A percentile compares a stretch with the other conserved stretches of the same genome.
These are phyloP conservation scores for Merodon equestris DNA, from an alignment of 2,888 invertebrate genomes.

Conservation along the genomic window DNA sequence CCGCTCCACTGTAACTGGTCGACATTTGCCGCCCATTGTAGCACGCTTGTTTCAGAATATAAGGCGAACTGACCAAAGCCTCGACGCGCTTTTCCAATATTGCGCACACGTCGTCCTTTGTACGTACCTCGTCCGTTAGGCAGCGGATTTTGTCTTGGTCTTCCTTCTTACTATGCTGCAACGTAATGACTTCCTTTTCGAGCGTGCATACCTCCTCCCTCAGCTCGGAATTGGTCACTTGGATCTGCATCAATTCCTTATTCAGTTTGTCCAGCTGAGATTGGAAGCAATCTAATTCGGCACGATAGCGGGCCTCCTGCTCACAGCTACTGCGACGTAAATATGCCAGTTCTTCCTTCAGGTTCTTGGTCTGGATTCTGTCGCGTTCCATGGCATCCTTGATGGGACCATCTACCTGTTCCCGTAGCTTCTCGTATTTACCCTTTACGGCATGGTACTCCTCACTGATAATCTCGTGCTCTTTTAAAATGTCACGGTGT, in stretches of 20 bases:
- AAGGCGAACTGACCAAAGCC: slow-evolving; percentile 70
- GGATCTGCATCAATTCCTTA: slow-evolving; percentile 83
- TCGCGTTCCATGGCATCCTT: slow-evolving; percentile 75
- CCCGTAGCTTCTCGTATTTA: slow-evolving; percentile 80
- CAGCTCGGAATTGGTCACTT: slow-evolving; percentile 84
- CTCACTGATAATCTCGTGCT: slow-evolving; percentile 79
- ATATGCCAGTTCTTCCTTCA: slow-evolving; percentile 80
- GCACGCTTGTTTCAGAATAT: slow-evolving; percentile 15
- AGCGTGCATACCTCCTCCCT: slow-evolving; percentile 85
- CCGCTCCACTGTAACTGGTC: slow-evolving; percentile 37
- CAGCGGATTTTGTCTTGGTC: slow-evolving; percentile 81
- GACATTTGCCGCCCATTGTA: slow-evolving; percentile 15
- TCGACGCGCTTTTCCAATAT: slow-evolving; percentile 73
- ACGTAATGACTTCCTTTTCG: slow-evolving; percentile 81
- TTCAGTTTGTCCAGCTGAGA: slow-evolving; percentile 80
- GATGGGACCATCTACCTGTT: slow-evolving; percentile 78
- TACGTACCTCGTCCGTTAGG: slow-evolving; percentile 81
- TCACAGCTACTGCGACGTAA: slow-evolving; percentile 80
- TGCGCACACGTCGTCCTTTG: slow-evolving; percentile 75
- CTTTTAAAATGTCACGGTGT: slow-evolving; percentile 79
- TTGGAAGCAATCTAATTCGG: slow-evolving; percentile 80
- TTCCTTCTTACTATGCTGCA: slow-evolving; percentile 81
- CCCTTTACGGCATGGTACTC: slow-evolving; percentile 80
- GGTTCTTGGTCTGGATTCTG: slow-evolving; percentile 72
- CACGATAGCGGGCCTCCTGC: slow-evolving; percentile 79